Evolutionary conservation across 2,797 vertebrate species (phyloP), one percentile per base, ranked within the genome.

Genomic region (Mus spretus): DNA sequence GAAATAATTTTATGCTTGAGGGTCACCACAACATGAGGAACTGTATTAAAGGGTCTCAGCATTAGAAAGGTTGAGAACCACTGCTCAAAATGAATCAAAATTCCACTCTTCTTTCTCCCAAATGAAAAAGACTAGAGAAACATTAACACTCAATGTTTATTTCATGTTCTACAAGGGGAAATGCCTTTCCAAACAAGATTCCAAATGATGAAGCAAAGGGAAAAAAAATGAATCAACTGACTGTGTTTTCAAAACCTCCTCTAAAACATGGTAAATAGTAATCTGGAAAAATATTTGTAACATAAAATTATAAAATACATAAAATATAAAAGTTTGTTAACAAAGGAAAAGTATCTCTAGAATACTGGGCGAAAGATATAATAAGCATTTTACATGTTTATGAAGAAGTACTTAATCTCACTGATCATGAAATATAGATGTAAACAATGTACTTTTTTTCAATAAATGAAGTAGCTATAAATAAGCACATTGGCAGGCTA

Each of bases 231-330:
- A 44, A 0, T n/a, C 24, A 6, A 77, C 61, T 59, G 44, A 85
- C 34, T 93, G 40, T 70, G n/a, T 86, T 94, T 94, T 55, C 13
- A 74, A 85, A 80, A 55, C 34, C 26, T 20, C n/a, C 37, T 50
- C n/a, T n/a, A 91, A 92, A 82, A 96, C 6, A 80, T 24, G 8
- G 72, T 44, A 79, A 90, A 87, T 31, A 84, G 59, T 92, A 84
- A 94, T 19, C n/a, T 82, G 44, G 50, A 50, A 89, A 91, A 80
- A 61, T 65, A 74, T 59, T 81, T 91, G 53, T 1, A 77, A 50
- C 61, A 83, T 65, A 94, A 96, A 59, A 75, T 90, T 34, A 10
- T 67, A 44, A 77, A 93, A 92, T 79, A 96, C 11, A 91, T 75
- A 91, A 95, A 74, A 92, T 82, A 61, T 26, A 72, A 88, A 92